phyloP scores from a whole-genome alignment of 2,888 invertebrate species.

The Lepidocyrtoides sp. region DNA sequence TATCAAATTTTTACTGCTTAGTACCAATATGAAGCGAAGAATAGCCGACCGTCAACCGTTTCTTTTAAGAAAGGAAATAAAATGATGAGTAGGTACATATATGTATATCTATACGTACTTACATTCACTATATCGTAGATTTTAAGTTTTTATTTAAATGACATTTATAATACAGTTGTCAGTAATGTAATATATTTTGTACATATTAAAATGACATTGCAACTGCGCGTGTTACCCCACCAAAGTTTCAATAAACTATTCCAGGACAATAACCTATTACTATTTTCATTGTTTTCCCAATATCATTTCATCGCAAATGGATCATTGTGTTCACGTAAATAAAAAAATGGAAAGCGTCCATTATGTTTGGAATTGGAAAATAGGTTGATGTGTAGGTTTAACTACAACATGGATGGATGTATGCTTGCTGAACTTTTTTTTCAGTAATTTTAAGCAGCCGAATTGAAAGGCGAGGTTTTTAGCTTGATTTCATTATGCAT shows the following conservation, averaged over 20 bases:
- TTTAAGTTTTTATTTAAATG: background rate
- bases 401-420: background rate
- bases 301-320: slow-evolving; percentile 16
- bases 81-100: background rate
- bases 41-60: background rate
- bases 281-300: slow-evolving; percentile 25
- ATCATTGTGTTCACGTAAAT: slow-evolving; percentile 33
- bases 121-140: background rate
- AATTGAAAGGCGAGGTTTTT: slow-evolving; percentile 9
- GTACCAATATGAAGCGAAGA: background rate
- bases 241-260: slow-evolving; percentile 15
- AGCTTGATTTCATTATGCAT: slow-evolving; percentile 48
- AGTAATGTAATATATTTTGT: background rate
- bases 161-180: background rate
- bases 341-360: background rate
- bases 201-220: background rate
- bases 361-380: slow-evolving; percentile 24
- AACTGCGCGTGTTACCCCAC: background rate
- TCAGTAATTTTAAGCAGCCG: background rate
- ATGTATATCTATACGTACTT: background rate
- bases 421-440: slow-evolving; percentile 27
- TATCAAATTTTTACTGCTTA: slow-evolving; percentile 6
- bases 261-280: slow-evolving; percentile 60
- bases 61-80: slow-evolving; percentile 2
- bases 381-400: slow-evolving; percentile 6